These are phyloP conservation scores for Peromyscus polionotus DNA, from an alignment of 2,113 vertebrate genomes.

Conservation along the genomic window DNA sequence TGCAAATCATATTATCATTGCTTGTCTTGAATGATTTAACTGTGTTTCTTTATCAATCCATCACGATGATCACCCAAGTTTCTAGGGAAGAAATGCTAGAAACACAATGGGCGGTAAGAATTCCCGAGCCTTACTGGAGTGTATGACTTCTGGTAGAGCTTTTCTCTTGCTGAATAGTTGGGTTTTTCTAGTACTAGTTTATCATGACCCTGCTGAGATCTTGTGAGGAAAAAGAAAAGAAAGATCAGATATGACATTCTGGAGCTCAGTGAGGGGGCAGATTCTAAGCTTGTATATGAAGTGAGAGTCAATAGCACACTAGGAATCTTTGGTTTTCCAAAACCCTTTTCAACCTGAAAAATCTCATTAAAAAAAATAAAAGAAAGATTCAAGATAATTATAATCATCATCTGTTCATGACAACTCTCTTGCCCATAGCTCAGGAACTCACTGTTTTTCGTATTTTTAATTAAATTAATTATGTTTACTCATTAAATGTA, in stretches of 20 bases:
- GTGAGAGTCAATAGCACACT: not conserved
- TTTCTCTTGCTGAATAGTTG: not conserved
- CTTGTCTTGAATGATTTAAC: conserved; percentile 35
- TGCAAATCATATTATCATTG: conserved; percentile 43
- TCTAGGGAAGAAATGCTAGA: not conserved
- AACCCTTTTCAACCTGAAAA: not conserved
- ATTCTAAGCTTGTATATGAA: not conserved
- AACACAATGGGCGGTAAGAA: not conserved
- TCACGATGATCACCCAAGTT: not conserved
- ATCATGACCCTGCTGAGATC: not conserved
- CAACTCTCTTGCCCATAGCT: not conserved
- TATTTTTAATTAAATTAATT: not conserved
- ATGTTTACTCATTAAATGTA: not conserved
- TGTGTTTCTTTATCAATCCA: conserved; percentile 11
- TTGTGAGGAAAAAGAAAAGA: not conserved
- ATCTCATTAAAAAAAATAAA: not conserved
- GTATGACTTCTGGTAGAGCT: not conserved
- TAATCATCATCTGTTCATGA: not conserved
- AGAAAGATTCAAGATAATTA: not conserved
- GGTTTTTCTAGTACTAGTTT: not conserved
- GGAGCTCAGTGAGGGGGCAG: not conserved
- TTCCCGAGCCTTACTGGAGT: not conserved
- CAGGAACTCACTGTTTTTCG: not conserved
- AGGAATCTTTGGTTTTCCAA: not conserved
- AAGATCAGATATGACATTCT: not conserved